Percentiles rank a stretch among this genome's conserved stretches.
Conservation (phyloP, 2,888 invertebrate genomes). For the Apoderus coryli region DNA sequence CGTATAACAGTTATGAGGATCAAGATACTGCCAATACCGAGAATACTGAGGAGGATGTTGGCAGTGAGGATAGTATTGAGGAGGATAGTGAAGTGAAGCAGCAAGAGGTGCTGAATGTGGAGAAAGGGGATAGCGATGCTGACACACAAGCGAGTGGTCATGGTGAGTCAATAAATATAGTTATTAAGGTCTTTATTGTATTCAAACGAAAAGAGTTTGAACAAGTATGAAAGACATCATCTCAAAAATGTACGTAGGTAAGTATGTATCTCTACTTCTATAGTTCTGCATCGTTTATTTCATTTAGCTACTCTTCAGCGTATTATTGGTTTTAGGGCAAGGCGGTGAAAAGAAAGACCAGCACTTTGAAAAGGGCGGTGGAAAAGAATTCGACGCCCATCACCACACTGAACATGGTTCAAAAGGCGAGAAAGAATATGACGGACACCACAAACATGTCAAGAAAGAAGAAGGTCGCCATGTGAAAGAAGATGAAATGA, state of each 20-base stretch:
- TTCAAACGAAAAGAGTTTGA: too few relatives aligned
- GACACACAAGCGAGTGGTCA: neutral
- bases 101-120: neutral
- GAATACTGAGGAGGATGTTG: conserved; percentile 7
- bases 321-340: too few relatives aligned
- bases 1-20: conserved; percentile 19
- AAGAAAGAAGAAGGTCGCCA: conserved; percentile 30
- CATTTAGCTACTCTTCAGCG: too few relatives aligned
- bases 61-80: conserved; percentile 8
- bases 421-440: conserved; percentile 28
- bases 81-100: conserved; percentile 3
- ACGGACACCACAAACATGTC: conserved; percentile 27
- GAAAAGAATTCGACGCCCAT: conserved; percentile 23
- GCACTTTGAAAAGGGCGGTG: conserved; percentile 23
- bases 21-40: conserved; percentile 8
- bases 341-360: too few relatives aligned
- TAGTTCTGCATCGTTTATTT: too few relatives aligned
- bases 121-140: neutral
- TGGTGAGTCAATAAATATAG: too few relatives aligned
- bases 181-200: too few relatives aligned
- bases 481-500: conserved; percentile 35
- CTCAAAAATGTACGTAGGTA: too few relatives aligned
- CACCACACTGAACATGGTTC: conserved; percentile 25
- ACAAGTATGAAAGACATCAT: too few relatives aligned
- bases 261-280: too few relatives aligned